A percentile compares a stretch with the other conserved stretches of the same genome.
Conservation (phyloP, 2,797 vertebrate species). For the Sebastes diaconus region DNA sequence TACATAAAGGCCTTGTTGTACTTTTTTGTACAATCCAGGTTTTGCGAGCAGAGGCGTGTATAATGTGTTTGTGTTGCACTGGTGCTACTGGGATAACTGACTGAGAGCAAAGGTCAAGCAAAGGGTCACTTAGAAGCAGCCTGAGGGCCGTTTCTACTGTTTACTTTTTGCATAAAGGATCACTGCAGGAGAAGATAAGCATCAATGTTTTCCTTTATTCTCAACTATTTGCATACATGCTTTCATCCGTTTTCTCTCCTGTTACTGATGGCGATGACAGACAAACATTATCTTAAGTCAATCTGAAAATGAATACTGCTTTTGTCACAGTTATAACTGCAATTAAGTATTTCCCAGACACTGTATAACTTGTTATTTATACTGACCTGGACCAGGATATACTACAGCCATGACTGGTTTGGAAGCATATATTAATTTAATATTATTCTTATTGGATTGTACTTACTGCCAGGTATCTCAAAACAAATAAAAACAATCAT, state of each 20-base stretch:
- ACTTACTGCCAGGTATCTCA: background rate
- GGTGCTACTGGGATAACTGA: constrained; percentile 7
- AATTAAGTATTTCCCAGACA: background rate
- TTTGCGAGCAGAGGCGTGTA: background rate
- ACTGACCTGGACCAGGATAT: background rate
- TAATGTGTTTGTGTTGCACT: background rate
- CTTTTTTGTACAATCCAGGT: background rate
- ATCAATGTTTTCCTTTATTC: background rate
- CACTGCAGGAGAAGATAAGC: background rate
- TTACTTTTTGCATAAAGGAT: constrained; percentile 9
- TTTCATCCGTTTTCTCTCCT: background rate
- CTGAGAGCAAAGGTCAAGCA: constrained; percentile 3
- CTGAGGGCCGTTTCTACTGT: background rate
- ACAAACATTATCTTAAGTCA: background rate
- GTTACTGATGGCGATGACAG: background rate
- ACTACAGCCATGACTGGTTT: background rate
- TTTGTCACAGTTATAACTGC: background rate
- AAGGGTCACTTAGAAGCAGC: background rate
- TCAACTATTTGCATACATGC: constrained; percentile 23
- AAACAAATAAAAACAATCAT: background rate
- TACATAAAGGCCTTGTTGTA: background rate
- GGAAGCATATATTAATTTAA: background rate
- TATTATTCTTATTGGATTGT: background rate
- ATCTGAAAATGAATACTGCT: background rate
- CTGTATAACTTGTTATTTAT: background rate